Evolutionary conservation across 1,140 invertebrate genomes (phyloP).

Genomic region (Drosophila albomicans): DNA sequence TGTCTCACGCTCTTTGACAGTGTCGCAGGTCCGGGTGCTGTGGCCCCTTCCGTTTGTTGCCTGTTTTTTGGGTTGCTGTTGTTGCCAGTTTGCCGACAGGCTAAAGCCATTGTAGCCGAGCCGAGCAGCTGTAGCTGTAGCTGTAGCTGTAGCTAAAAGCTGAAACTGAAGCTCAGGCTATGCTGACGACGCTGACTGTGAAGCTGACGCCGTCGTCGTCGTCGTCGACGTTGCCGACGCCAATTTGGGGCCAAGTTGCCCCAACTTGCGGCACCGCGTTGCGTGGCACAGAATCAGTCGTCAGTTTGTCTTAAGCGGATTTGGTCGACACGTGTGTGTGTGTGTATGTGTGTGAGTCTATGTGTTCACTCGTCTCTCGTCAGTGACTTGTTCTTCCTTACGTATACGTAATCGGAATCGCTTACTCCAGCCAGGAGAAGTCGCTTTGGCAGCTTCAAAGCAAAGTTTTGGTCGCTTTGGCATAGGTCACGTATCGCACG

Average conservation of each 20-base stretch:
- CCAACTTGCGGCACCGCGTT: conserved; percentile 62
- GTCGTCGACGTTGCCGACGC: conserved; percentile 45
- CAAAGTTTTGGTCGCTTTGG: conserved; percentile 71
- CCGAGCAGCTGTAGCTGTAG: conserved; percentile 11
- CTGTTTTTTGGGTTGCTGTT: neutral
- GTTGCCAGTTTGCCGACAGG: conserved; percentile 2
- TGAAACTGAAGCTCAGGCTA: conserved; percentile 9
- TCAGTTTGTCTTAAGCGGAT: conserved; percentile 83
- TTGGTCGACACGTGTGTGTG: conserved; percentile 76
- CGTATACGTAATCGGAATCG: conserved; percentile 29
- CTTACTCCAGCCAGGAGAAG: conserved; percentile 7
- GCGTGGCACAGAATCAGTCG: conserved; percentile 76
- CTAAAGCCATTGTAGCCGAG: neutral
- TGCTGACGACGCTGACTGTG: conserved; percentile 4
- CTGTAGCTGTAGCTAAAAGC: conserved; percentile 18
- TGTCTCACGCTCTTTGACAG: conserved; percentile 27
- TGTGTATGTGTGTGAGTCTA: conserved; percentile 41
- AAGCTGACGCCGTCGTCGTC: conserved; percentile 13
- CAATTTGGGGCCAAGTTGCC: conserved; percentile 63
- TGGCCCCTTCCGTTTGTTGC: too few relatives aligned
- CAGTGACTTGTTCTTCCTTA: conserved; percentile 5
- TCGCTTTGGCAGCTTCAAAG: neutral
- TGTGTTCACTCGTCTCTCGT: conserved; percentile 11
- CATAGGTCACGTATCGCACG: conserved; percentile 73
- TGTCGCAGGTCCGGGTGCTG: conserved; percentile 61